These are phyloP conservation scores for Columba livia DNA, from an alignment of 2,113 vertebrate species.

Conservation along the genomic window DNA sequence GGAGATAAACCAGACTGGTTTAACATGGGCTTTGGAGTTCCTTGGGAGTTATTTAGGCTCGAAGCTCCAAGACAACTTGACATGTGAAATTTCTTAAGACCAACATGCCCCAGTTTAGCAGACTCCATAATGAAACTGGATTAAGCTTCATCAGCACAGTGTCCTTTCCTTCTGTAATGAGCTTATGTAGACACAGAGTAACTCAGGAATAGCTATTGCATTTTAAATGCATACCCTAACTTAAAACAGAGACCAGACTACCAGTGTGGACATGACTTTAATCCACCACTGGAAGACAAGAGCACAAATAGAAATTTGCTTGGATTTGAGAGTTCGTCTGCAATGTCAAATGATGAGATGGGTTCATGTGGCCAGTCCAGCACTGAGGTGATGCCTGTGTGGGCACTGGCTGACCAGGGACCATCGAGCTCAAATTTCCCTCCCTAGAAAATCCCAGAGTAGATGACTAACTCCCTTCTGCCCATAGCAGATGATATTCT, in stretches of 20 bases:
- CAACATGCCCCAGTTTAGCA: background rate
- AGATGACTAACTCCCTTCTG: background rate
- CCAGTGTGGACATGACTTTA: background rate
- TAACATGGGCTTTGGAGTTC: background rate
- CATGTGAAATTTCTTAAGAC: background rate
- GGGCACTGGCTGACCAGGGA: background rate
- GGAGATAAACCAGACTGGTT: background rate
- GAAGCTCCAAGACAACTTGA: background rate
- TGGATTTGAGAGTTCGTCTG: fast-evolving
- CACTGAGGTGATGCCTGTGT: background rate
- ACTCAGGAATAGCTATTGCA: background rate
- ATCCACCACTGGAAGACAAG: background rate
- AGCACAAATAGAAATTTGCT: background rate
- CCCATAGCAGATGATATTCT: background rate
- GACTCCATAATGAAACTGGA: background rate
- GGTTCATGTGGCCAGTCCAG: background rate
- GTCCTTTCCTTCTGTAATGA: background rate
- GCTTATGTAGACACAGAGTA: background rate
- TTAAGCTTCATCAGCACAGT: background rate
- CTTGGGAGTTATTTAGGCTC: background rate
- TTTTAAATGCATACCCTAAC: background rate
- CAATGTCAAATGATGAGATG: background rate
- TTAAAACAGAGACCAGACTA: background rate
- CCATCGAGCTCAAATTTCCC: background rate
- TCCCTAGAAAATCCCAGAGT: background rate